Evolutionary conservation across 1,140 invertebrate genomes (phyloP), one percentile per base, ranked within the genome.

Genomic region (Temnothorax longispinosus): DNA sequence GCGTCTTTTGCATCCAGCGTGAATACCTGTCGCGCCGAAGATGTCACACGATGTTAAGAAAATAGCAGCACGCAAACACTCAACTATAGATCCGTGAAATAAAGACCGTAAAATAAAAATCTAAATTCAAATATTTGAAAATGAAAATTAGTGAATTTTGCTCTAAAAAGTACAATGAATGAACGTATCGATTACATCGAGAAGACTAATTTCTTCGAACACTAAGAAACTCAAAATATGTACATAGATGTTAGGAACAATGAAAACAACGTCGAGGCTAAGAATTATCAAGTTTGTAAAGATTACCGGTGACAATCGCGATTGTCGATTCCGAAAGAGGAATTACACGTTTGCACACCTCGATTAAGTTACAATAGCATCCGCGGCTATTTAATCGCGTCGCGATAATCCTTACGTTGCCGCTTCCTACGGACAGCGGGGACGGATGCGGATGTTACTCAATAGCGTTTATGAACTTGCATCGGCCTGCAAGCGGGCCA

Each of bases 381-480:
- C n/a, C n/a, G 47, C 50, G 50, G 65, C 32, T 35, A 35, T 50
- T 54, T 54, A 65, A 82, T 82, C 50, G 65, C 15, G 32, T 13
- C 38, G 54, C 41, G 69, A 84, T 84, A 84, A 75, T 75, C n/a
- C 41, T 58, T 44, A 35, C 65, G 15, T 72, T 18, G 65, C 5
- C 27, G 50, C 54, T 60, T 74, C 80, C 80, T 84, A 84, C 69
- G 41, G 54, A 47, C 54, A 15, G 27, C 41, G 27, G 47, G 52
- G 56, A 27, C 67, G 80, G 80, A 75, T 60, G 27, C 80, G 80
- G 80, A 82, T 74, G 80, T 84, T 84, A 60, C 69, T 47, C 80
- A 84, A 84, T 47, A 50, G n/a, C 67, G 69, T 62, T 75, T 84
- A 75, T 84, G 67, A 84, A 84, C 80, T 84, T 84, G 69, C 78